Evolutionary conservation across 2,113 vertebrate species (phyloP).

Genomic region (Malaclemys terrapin): DNA sequence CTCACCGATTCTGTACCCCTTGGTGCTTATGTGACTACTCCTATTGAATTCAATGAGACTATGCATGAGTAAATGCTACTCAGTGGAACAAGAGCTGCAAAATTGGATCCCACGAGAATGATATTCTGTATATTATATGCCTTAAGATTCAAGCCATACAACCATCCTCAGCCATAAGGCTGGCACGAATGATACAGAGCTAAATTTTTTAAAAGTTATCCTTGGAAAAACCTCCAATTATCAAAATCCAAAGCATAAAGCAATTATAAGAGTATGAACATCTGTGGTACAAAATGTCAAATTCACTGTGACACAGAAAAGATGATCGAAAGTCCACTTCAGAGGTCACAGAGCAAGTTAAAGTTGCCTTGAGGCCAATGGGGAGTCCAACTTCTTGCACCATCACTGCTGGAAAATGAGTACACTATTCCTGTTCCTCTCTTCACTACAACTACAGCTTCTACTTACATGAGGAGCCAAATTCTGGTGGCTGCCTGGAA

Average conservation of each 20-base stretch:
- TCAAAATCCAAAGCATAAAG: neutral
- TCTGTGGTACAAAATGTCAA: neutral
- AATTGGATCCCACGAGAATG: neutral
- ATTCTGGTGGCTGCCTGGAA: neutral
- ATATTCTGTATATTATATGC: neutral
- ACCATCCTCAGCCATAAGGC: neutral
- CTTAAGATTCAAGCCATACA: neutral
- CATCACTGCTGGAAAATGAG: neutral
- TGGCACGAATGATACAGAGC: neutral
- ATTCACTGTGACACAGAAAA: neutral
- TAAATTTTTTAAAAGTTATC: neutral
- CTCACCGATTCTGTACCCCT: neutral
- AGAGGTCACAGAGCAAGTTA: neutral
- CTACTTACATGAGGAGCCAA: neutral
- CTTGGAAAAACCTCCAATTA: neutral
- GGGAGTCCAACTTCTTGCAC: neutral
- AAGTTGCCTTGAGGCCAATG: neutral
- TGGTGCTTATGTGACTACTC: neutral
- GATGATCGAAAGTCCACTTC: fast-evolving
- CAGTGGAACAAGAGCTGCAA: neutral
- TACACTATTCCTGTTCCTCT: neutral
- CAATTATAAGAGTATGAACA: neutral
- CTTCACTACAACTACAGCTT: neutral
- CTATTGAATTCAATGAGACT: neutral
- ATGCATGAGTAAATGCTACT: neutral